Evolutionary conservation across 2,888 invertebrate genomes (phyloP).

Genomic region (Thymelicus acteon): DNA sequence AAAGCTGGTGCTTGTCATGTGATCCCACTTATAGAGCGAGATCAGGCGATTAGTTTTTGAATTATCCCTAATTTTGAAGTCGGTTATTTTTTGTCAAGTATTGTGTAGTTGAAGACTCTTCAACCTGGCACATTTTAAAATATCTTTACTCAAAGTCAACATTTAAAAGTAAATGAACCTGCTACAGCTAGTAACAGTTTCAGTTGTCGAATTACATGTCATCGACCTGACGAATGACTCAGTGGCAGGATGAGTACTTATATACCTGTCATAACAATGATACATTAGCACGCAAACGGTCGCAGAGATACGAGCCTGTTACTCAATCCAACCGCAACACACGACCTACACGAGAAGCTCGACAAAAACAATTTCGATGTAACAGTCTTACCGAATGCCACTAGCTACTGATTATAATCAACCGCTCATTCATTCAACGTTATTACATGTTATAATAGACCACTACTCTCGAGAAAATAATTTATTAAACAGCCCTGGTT

Average conservation of each 20-base stretch:
- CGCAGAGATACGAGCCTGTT: slow-evolving; percentile 12
- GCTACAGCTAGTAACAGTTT: no score
- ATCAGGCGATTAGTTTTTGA: no score
- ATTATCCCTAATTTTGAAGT: no score
- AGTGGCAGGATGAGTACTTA: slow-evolving; percentile 18
- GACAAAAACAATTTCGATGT: slow-evolving; percentile 22
- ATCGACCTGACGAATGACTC: background rate
- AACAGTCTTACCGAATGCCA: slow-evolving; percentile 12
- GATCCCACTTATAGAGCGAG: no score
- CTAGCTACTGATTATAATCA: slow-evolving; percentile 21
- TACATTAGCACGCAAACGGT: slow-evolving; percentile 9
- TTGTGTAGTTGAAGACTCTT: no score
- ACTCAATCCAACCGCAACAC: slow-evolving; percentile 30
- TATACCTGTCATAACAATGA: slow-evolving; percentile 14
- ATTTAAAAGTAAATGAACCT: no score
- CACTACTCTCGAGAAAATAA: background rate
- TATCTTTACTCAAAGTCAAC: no score
- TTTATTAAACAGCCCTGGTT: slow-evolving; percentile 2
- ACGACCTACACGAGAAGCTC: slow-evolving; percentile 25
- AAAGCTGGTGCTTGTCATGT: no score
- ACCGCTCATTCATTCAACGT: background rate
- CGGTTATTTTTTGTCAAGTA: no score
- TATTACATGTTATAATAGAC: slow-evolving; percentile 5
- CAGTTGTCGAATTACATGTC: background rate
- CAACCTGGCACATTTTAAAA: no score